These are phyloP conservation scores for Coenonympha arcania DNA, from an alignment of 2,888 invertebrate genomes.

Conservation along the genomic window DNA sequence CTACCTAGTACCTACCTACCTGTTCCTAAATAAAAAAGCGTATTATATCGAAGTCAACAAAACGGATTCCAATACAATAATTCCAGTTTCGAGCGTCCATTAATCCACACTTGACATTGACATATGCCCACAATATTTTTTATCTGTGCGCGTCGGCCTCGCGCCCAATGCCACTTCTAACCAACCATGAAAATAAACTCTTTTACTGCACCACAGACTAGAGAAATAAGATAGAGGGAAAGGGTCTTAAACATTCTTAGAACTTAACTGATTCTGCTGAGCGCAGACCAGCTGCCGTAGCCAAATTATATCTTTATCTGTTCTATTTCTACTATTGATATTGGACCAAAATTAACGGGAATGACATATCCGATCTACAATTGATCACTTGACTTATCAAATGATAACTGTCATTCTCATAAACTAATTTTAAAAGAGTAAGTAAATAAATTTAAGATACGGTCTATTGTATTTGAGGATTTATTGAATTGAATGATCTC, in stretches of 20 bases:
- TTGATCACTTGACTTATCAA: too few species aligned
- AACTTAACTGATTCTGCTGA: too few species aligned
- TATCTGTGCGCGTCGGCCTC: constrained; percentile 35
- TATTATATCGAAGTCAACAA: neutral
- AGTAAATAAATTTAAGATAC: too few species aligned
- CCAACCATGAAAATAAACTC: constrained; percentile 25
- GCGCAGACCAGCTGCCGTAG: too few species aligned
- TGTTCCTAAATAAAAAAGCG: neutral
- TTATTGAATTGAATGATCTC: too few species aligned
- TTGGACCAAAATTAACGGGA: too few species aligned
- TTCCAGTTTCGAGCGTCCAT: constrained; percentile 16
- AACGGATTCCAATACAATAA: constrained; percentile 12
- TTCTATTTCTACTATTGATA: too few species aligned
- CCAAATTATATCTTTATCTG: too few species aligned
- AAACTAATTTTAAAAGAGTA: too few species aligned
- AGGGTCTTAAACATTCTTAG: neutral
- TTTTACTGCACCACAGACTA: constrained; percentile 1
- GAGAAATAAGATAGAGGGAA: neutral
- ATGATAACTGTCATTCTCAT: too few species aligned
- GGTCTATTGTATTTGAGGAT: too few species aligned
- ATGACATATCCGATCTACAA: too few species aligned
- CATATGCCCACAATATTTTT: constrained; percentile 31
- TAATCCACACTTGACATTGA: constrained; percentile 32
- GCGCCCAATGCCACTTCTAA: constrained; percentile 34
- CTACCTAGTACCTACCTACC: neutral